A percentile compares a stretch with the other conserved stretches of the same genome.
phyloP scores from a whole-genome alignment of 92 coral and sea anemone species.

The Scolanthus callimorphus region DNA sequence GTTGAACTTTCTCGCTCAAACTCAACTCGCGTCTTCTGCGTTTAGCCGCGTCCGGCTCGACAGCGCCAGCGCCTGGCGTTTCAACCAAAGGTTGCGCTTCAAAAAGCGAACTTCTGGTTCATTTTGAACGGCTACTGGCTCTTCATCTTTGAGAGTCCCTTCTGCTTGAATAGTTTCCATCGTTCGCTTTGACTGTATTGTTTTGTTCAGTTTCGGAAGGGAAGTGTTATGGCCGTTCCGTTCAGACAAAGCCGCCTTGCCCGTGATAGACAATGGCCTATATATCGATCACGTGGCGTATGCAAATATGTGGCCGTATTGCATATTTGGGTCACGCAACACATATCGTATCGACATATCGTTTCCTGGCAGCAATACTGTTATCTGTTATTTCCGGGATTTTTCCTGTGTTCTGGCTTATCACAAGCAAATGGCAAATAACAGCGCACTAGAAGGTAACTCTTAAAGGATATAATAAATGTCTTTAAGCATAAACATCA shows the following conservation, averaged over 20 bases:
- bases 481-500: no score
- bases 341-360: not conserved
- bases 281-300: not conserved
- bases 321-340: not conserved
- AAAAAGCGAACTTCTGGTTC: not conserved
- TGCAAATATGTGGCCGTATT: not conserved
- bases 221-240: not conserved
- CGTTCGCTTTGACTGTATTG: not conserved
- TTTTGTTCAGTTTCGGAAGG: not conserved
- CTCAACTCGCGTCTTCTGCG: slow-evolving; percentile 19
- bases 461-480: no score
- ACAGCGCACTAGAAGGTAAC: no score
- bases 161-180: not conserved
- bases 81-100: not conserved
- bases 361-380: no score
- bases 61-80: slow-evolving; percentile 10
- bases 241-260: not conserved
- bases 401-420: no score
- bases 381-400: no score
- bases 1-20: slow-evolving; percentile 27
- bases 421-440: no score
- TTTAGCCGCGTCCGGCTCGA: slow-evolving; percentile 6
- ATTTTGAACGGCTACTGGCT: not conserved
- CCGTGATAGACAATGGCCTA: not conserved
- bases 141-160: not conserved